Evolutionary conservation across 2,113 vertebrate genomes (phyloP), one percentile per base, ranked within the genome.

Genomic region (Nothocercus julius): DNA sequence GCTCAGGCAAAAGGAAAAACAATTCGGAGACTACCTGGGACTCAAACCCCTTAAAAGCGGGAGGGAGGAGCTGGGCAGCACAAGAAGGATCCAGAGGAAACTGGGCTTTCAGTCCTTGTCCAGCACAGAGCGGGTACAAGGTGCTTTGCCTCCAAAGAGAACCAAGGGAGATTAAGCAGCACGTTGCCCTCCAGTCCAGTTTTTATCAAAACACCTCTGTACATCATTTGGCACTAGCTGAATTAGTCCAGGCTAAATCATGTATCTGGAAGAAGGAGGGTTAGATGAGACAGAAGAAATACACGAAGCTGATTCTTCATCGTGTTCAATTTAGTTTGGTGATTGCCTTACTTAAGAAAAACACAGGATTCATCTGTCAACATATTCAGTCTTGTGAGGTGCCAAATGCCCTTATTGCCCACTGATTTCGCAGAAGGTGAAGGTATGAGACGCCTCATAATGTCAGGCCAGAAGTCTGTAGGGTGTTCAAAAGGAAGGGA

Each of bases 21-120:
- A 64, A 73, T 82, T 69, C 89, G 53, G 30, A 92, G 17, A 62
- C 61, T 63, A 95, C 45, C 61, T 72, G 38, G 28, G 61, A 91
- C 19, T 30, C 9, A 11, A 70, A 87, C 5, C 38, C 12, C 54
- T 24, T 87, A 17, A 76, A 44, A 1, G 28, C 19, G 38, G 54
- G 70, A 92, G 94, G 94, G 81, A 97, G 95, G 91, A 94, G 83
- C 77, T 93, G 74, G 54, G 27, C 94, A 95, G 18, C 69, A 86
- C 12, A 2, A 91, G 61, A 92, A 93, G 86, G 90, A 94, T 95
- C 93, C 90, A 51, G 44, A 72, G 49, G 83, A 77, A 95, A 90
- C 86, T 94, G 81, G 47, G 85, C 85, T 89, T 92, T 32, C 51
- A 93, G 76, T 51, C 92, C 95, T 94, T 76, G 70, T 34, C 68